These are phyloP conservation scores for Antitype chi DNA, from an alignment of 2,888 invertebrate species.

Conservation along the genomic window DNA sequence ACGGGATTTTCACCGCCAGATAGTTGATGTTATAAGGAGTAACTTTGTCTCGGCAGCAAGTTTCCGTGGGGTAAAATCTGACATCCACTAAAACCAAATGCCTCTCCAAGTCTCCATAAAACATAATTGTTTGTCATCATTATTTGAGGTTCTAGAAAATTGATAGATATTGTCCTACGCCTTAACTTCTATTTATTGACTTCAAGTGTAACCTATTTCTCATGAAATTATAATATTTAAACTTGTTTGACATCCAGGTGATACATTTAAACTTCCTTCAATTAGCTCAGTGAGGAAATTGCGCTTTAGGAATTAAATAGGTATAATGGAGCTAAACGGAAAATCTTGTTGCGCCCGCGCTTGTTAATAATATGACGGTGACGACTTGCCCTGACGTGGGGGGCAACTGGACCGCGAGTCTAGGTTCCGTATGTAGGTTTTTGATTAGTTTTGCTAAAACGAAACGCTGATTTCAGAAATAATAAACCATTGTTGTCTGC, in stretches of 20 bases:
- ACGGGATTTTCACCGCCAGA: too few relatives aligned
- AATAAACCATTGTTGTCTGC: neutral
- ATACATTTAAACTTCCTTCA: slow-evolving; percentile 37
- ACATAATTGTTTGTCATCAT: neutral
- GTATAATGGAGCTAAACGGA: slow-evolving; percentile 74
- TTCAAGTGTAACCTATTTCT: slow-evolving; percentile 21
- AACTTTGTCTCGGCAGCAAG: too few relatives aligned
- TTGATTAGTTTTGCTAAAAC: neutral
- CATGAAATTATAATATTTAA: slow-evolving; percentile 23
- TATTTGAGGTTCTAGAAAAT: neutral
- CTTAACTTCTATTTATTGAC: neutral
- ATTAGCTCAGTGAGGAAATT: slow-evolving; percentile 48
- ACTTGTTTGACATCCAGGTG: slow-evolving; percentile 28
- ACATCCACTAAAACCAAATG: too few relatives aligned
- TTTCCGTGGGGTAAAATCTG: too few relatives aligned
- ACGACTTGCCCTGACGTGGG: slow-evolving; percentile 73
- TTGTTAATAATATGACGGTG: slow-evolving; percentile 79
- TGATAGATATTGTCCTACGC: neutral
- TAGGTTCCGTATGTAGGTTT: slow-evolving; percentile 69
- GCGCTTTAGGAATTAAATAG: slow-evolving; percentile 62
- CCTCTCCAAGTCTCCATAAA: neutral
- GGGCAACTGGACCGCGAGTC: slow-evolving; percentile 72
- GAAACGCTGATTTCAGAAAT: neutral
- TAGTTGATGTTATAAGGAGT: too few relatives aligned
- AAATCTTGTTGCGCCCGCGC: slow-evolving; percentile 74